Evolutionary conservation across 2,888 invertebrate species (phyloP).

Genomic region (Anarsia innoxiella): DNA sequence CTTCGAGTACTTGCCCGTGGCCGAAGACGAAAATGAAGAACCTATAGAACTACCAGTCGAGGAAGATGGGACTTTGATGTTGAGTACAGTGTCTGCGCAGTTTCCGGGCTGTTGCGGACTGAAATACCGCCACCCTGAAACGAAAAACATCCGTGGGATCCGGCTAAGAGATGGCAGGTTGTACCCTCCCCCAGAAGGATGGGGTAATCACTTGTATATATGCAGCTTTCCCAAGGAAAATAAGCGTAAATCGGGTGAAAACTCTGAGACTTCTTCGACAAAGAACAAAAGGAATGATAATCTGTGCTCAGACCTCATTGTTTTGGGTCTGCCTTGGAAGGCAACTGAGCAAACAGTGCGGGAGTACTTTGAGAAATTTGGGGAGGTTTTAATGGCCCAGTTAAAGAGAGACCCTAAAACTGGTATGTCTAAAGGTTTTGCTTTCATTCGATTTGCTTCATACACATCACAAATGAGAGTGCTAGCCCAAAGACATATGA

Average conservation of each 20-base stretch:
- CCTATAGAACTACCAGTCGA: constrained; percentile 97
- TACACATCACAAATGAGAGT: constrained; percentile 97
- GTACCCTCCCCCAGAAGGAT: constrained; percentile 91
- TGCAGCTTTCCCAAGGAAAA: constrained; percentile 93
- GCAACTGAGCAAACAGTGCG: constrained; percentile 96
- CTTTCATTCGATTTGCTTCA: constrained; percentile 96
- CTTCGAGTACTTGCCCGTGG: constrained; percentile 88
- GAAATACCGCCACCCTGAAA: constrained; percentile 96
- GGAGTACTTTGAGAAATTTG: constrained; percentile 98
- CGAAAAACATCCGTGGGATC: constrained; percentile 91
- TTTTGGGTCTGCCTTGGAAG: constrained; percentile 98
- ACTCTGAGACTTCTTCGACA: constrained; percentile 86
- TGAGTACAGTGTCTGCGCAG: constrained; percentile 96
- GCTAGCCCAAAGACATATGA: constrained; percentile 94
- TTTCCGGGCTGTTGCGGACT: constrained; percentile 97
- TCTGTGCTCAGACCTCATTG: constrained; percentile 97
- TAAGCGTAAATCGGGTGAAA: constrained; percentile 95
- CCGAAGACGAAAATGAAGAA: constrained; percentile 98
- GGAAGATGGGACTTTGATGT: constrained; percentile 93
- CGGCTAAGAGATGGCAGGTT: constrained; percentile 93
- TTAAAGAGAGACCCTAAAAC: constrained; percentile 93
- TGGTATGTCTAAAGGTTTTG: constrained; percentile 98
- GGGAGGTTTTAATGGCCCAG: constrained; percentile 98
- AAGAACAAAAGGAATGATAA: constrained; percentile 97
- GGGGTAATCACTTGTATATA: constrained; percentile 86